A percentile compares a stretch with the other conserved stretches of the same genome.
These are phyloP conservation scores for Channa argus DNA, from an alignment of 2,113 vertebrate species.

Conservation along the genomic window DNA sequence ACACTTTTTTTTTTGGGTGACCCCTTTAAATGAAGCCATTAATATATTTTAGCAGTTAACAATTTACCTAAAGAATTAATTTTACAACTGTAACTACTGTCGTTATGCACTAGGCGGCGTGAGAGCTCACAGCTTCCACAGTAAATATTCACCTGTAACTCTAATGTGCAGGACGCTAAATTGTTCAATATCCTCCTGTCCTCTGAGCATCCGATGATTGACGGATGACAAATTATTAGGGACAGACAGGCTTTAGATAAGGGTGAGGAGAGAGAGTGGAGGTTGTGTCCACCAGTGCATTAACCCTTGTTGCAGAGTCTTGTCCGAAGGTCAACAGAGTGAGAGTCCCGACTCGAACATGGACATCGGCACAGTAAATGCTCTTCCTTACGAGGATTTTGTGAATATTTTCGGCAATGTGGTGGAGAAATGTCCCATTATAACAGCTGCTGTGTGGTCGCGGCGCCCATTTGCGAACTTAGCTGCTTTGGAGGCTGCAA, in stretches of 20 bases:
- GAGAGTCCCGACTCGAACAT: slow-evolving; percentile 51
- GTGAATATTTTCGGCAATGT: slow-evolving; percentile 86
- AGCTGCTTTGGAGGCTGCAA: slow-evolving; percentile 73
- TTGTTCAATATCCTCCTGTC: not conserved
- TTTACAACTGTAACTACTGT: not conserved
- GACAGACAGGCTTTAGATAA: not conserved
- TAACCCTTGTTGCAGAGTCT: slow-evolving; percentile 35
- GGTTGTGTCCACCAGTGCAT: slow-evolving; percentile 42
- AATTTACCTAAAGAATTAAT: not conserved
- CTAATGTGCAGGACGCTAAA: too few relatives aligned
- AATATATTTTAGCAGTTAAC: not conserved
- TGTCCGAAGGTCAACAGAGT: slow-evolving; percentile 42
- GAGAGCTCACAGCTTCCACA: slow-evolving; percentile 3
- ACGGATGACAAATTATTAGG: slow-evolving; percentile 25
- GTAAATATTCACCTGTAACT: not conserved
- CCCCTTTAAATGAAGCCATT: not conserved
- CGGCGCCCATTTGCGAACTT: slow-evolving; percentile 78
- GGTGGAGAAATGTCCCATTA: slow-evolving; percentile 85
- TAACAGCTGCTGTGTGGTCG: slow-evolving; percentile 86
- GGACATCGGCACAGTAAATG: slow-evolving; percentile 82
- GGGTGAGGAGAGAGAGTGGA: too few relatives aligned
- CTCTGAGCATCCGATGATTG: not conserved
- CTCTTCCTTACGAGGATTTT: slow-evolving; percentile 86
- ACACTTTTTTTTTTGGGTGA: not conserved
- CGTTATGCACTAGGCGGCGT: not conserved